A percentile compares a stretch with the other conserved stretches of the same genome.
Evolutionary conservation across 2,797 vertebrate genomes (phyloP).

Genomic region (Hylomyscus alleni): DNA sequence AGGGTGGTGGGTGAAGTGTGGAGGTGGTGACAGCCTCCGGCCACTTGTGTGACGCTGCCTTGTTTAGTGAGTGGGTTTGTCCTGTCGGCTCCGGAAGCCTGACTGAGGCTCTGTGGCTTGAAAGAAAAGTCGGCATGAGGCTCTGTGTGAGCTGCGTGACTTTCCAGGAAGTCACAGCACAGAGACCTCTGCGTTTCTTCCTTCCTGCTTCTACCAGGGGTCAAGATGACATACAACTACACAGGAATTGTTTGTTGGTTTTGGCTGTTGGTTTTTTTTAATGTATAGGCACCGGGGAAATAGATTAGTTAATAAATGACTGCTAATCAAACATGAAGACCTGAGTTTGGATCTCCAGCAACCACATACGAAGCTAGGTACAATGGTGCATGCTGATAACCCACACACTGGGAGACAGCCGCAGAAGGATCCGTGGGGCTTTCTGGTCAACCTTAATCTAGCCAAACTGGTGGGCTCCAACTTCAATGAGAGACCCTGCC

Average conservation of each 20-base stretch:
- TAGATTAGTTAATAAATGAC: neutral
- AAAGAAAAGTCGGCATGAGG: neutral
- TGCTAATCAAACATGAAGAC: neutral
- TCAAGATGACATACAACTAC: neutral
- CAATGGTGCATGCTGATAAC: neutral
- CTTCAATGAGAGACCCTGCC: neutral
- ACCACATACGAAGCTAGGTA: neutral
- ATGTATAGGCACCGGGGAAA: neutral
- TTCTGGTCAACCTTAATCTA: neutral
- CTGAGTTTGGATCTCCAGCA: neutral
- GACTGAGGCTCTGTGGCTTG: accelerated
- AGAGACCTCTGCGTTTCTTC: neutral
- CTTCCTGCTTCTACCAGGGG: neutral
- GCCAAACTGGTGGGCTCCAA: neutral
- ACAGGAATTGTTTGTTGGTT: neutral
- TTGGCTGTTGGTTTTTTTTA: neutral
- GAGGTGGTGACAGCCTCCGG: neutral
- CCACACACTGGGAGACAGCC: too few relatives aligned
- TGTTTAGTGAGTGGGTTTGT: neutral
- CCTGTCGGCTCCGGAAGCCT: neutral
- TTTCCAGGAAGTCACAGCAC: neutral
- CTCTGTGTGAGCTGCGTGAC: neutral
- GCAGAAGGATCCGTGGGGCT: neutral
- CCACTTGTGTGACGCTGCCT: accelerated
- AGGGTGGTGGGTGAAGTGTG: accelerated